Evolutionary conservation across 64 coral and sea anemone species (phyloP).

Genomic region (Trachythela sp.): DNA sequence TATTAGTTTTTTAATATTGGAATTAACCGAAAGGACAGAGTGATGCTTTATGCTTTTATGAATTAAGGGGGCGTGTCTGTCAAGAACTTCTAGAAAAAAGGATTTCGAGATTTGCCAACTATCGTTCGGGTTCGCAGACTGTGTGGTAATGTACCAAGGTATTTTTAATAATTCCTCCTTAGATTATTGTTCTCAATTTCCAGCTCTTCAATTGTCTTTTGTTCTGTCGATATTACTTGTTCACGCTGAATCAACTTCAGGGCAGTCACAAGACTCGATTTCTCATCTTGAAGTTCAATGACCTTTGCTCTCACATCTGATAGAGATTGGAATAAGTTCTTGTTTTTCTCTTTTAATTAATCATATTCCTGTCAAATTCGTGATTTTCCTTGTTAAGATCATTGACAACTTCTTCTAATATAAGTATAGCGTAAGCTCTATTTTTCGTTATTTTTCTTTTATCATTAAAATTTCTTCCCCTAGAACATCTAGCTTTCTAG

Average conservation of each 20-base stretch:
- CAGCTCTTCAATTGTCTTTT: slow-evolving; percentile 3
- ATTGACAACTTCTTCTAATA: not conserved
- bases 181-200: not conserved
- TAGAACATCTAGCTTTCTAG: not conserved
- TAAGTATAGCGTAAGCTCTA: not conserved
- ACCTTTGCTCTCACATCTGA: not conserved
- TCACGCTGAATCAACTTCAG: slow-evolving; percentile 2
- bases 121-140: too few species aligned
- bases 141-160: too few species aligned
- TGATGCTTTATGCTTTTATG: too few species aligned
- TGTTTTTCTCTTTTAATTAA: too few species aligned
- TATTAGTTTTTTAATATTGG: too few species aligned
- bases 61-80: too few species aligned
- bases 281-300: not conserved
- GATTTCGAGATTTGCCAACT: too few species aligned
- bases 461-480: not conserved
- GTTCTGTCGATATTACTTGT: not conserved
- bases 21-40: too few species aligned
- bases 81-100: too few species aligned
- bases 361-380: not conserved
- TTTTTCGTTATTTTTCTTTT: too few species aligned
- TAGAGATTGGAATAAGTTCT: not conserved
- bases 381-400: not conserved
- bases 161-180: too few species aligned
- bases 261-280: slow-evolving; percentile 5